Evolutionary conservation across 2,113 vertebrate species (phyloP).

Genomic region (Piaya cayana): DNA sequence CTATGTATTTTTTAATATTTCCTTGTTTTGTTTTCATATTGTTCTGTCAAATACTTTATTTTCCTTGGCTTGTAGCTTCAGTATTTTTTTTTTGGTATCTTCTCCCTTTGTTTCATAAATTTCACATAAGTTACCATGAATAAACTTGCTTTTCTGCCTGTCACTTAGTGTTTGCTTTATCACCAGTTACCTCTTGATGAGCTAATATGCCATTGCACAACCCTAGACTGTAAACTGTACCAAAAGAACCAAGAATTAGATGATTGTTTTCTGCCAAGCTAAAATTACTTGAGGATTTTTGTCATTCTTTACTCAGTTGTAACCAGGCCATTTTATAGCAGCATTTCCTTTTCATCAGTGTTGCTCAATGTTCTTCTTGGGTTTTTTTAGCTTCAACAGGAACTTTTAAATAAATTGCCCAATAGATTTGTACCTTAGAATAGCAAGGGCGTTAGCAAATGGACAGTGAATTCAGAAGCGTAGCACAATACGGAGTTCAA

Average conservation of each 20-base stretch:
- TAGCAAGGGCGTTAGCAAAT: not conserved
- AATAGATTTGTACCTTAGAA: not conserved
- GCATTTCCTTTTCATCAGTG: not conserved
- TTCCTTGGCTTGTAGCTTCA: not conserved
- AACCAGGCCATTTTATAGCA: not conserved
- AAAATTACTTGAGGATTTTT: slow-evolving; percentile 5
- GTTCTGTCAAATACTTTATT: not conserved
- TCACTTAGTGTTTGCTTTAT: not conserved
- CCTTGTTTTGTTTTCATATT: not conserved
- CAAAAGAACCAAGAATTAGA: not conserved
- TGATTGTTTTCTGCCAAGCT: not conserved
- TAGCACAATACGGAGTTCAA: not conserved
- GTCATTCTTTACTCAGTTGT: not conserved
- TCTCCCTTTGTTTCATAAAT: not conserved
- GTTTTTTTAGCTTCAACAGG: not conserved
- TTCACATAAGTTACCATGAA: not conserved
- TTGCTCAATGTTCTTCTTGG: not conserved
- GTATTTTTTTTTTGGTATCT: not conserved
- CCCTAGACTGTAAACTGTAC: not conserved
- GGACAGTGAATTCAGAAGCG: not conserved
- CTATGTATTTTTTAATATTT: not conserved
- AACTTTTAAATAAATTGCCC: not conserved
- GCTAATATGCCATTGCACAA: not conserved
- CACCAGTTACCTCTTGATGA: not conserved
- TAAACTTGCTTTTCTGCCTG: not conserved